These are phyloP conservation scores for Drosophila merina DNA, from an alignment of 2,888 invertebrate species.

Conservation along the genomic window DNA sequence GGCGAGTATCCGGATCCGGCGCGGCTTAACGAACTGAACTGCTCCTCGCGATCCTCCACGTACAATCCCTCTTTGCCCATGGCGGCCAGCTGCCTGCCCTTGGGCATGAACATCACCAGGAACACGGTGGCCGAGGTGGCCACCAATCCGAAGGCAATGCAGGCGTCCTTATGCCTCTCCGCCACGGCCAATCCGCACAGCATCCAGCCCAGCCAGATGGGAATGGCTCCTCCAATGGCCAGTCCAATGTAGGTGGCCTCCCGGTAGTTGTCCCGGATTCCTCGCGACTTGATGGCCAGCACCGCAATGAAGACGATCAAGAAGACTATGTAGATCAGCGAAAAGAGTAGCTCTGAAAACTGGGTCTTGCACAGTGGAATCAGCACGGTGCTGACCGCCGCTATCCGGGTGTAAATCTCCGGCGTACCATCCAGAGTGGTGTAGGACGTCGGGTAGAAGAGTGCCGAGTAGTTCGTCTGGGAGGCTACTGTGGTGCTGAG, in stretches of 20 bases:
- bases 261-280: constrained; percentile 96
- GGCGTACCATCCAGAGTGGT: constrained; percentile 68
- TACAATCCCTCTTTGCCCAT: constrained; percentile 95
- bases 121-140: constrained; percentile 93
- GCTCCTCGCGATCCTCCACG: constrained; percentile 92
- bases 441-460: constrained; percentile 73
- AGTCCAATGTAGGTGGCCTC: constrained; percentile 96
- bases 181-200: constrained; percentile 91
- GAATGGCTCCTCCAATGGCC: constrained; percentile 93
- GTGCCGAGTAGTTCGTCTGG: constrained; percentile 69
- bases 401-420: constrained; percentile 79
- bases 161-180: constrained; percentile 93
- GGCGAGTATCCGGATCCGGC: constrained; percentile 94
- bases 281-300: constrained; percentile 92
- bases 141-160: constrained; percentile 94
- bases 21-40: constrained; percentile 91
- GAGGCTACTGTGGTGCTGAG: constrained; percentile 76
- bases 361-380: constrained; percentile 87
- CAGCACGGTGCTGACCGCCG: constrained; percentile 81
- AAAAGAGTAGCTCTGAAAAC: constrained; percentile 89
- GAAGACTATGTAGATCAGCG: constrained; percentile 92
- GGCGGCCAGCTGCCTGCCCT: constrained; percentile 95
- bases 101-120: constrained; percentile 96
- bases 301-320: constrained; percentile 93
- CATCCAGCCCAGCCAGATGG: constrained; percentile 94